Base-by-base conservation (phyloP, 1,140 invertebrate species). In the Choristoneura fumiferana region DNA sequence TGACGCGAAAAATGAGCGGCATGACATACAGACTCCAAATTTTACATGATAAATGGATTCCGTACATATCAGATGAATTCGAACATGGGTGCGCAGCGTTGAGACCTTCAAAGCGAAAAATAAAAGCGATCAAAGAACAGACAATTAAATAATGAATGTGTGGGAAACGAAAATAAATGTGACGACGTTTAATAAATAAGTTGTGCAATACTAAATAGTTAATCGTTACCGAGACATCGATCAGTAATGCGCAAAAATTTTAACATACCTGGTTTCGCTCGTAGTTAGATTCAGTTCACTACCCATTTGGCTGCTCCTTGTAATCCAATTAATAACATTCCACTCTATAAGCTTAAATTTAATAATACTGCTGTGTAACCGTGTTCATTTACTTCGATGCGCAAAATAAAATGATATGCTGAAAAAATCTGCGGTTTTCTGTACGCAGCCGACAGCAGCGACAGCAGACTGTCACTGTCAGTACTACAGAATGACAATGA, bases 211-310 rank as follows among this genome's bases (percentile, higher is more conserved):
- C 10, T 22, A 13, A 49, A 49, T 49, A 22, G 22, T 18, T 49
- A 49, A 49, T 49, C 43, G 18, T 29, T 45, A 29, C 40, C 40
- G 17, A 43, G 8, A 15, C 22, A 49, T 63, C 65, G 75, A 43
- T 58, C 54, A 34, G 15, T 36, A 60, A 39, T 62, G 63, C 65
- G 38, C 29, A 36, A 49, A 18, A 17, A 49, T 55, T 36, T 36
- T 60, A 17, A 29, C 33, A 34, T 76, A 87, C 84, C 84, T 84
- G 81, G 81, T 71, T 71, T 69, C 67, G 57, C 73, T 63, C n/a
- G 71, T 67, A 53, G 71, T 66, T 45, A 77, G 54, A 57, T 78
- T 78, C 63, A 84, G 62, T 81, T 84, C 77, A 81, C 80, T 84
- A 76, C 75, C 84, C 84, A 87, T 87, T 77, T 81, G 80, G 64